Base-by-base conservation (phyloP, 2,888 invertebrate species). In the Troides helena region DNA sequence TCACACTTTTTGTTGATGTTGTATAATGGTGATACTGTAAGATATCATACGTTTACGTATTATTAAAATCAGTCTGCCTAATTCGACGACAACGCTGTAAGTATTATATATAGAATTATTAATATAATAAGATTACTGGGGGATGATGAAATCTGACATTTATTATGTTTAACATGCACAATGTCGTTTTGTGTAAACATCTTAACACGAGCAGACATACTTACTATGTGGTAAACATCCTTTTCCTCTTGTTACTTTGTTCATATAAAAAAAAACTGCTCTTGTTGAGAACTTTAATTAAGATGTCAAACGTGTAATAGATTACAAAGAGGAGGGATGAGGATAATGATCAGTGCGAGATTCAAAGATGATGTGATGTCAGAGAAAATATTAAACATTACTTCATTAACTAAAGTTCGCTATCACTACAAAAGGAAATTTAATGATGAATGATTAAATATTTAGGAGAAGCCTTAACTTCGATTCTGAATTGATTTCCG, bases 21-120 rank as follows among this genome's bases (percentile, higher is more conserved):
- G 18, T n/a, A 53, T 53, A 18, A n/a, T 62, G 77, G 80, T 83
- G 80, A 74, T 69, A 74, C 76, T 77, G 77, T 78, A 75, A 65
- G 65, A 46, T 62, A 50, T 68, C 59, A 66, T 75, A 73, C 4
- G 18, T 74, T 74, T 73, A 77, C 76, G 77, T 76, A 80, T 78
- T 78, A 78, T 76, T 78, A 80, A 74, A 71, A 74, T 73, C 73
- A 70, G 72, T 72, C 64, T 66, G 72, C 72, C 66, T 65, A 60
- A 21, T 50, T 57, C 46, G 17, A 57, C 46, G 46, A 14, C 14
- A 14, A 46, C 8, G 46, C 8, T 30, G 5, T 30, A 30, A 30
- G 30, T 30, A 4, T 30, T 30, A 30, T 30, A 30, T 30, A 30
- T 30, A 30, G 5, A 30, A 14, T 46, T 46, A 46, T 46, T 46